Conservation (phyloP, 2,888 invertebrate genomes). For the Parthenolecanium corni region DNA sequence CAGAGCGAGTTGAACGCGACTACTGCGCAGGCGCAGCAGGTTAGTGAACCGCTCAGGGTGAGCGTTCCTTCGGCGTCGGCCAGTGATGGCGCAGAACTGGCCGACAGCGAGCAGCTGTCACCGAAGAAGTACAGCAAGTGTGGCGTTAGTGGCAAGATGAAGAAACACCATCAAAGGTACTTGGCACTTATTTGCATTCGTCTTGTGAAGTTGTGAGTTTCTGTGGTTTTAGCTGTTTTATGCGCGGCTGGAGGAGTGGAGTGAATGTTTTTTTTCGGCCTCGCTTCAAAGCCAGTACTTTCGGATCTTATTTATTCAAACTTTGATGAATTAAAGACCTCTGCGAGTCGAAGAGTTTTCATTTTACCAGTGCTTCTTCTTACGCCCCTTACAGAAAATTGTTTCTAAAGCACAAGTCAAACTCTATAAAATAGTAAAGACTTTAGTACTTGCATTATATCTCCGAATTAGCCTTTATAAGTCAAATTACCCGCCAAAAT, state of each 20-base stretch:
- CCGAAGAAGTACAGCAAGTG: not conserved
- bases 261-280: not conserved
- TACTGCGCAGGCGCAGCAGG: not conserved
- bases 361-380: no score
- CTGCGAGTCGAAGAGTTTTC: no score
- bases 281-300: no score
- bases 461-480: no score
- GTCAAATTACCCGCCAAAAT: no score
- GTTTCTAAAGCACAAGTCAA: no score
- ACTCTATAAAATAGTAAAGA: no score
- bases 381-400: no score
- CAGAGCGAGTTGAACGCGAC: no score
- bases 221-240: not conserved
- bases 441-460: no score
- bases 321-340: no score
- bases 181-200: not conserved
- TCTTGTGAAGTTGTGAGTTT: not conserved
- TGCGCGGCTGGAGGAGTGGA: not conserved
- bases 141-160: not conserved
- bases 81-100: not conserved
- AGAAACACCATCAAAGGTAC: not conserved
- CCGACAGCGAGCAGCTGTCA: not conserved
- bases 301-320: no score
- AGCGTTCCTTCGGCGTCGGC: not conserved
- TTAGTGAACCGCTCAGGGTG: not conserved